Conservation (phyloP, 2,113 vertebrate species). For the Setophaga petechia region DNA sequence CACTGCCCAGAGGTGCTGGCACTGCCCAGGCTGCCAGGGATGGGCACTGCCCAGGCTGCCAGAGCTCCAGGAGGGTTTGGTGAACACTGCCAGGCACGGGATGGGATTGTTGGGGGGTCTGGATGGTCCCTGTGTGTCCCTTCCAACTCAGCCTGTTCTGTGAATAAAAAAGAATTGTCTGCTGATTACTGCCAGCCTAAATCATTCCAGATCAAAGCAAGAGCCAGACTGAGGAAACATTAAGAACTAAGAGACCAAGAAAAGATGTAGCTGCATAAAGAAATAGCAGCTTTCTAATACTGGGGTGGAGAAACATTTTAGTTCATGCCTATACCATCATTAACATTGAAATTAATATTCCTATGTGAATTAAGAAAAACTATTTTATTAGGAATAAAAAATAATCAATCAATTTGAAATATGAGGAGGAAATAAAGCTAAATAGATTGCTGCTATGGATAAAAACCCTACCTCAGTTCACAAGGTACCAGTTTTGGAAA, state of each 20-base stretch:
- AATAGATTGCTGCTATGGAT: neutral
- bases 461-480: neutral
- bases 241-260: neutral
- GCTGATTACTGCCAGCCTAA: neutral
- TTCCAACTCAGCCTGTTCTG: neutral
- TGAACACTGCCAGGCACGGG: accelerated
- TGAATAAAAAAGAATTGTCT: neutral
- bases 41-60: neutral
- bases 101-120: neutral
- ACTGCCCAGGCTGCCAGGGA: neutral
- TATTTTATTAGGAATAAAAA: neutral
- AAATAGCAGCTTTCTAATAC: neutral
- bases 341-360: neutral
- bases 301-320: neutral
- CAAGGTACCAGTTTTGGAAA: neutral
- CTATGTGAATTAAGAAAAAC: neutral
- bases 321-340: neutral
- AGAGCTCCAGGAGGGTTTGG: neutral
- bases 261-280: neutral
- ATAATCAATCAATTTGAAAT: neutral
- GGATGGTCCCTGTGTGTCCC: neutral
- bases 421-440: neutral
- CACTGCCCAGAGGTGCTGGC: neutral
- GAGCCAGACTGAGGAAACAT: neutral
- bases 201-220: neutral